Percentiles rank a stretch among this genome's conserved stretches.
phyloP scores from a whole-genome alignment of 2,113 vertebrate genomes.

The Callionymus lyra region DNA sequence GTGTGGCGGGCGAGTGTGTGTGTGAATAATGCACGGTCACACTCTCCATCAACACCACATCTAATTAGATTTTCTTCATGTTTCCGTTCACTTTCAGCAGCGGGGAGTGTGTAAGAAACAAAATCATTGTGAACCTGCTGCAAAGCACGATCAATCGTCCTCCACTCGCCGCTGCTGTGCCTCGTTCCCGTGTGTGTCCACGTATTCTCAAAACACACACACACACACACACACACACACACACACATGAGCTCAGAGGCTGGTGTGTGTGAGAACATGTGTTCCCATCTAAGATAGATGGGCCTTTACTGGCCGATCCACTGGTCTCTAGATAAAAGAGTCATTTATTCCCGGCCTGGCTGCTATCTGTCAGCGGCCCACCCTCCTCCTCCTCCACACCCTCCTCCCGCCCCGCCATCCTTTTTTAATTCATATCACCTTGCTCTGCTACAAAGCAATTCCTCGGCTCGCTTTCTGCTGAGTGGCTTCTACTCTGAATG shows the following conservation, averaged over 20 bases:
- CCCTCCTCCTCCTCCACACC: neutral
- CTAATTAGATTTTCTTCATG: slow-evolving; percentile 30
- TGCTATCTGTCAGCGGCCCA: slow-evolving; percentile 43
- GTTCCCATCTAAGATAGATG: neutral
- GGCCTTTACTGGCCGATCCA: neutral
- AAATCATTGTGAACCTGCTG: no score
- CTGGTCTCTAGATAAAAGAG: slow-evolving; percentile 10
- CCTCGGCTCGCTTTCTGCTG: slow-evolving; percentile 44
- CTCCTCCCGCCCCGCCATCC: neutral
- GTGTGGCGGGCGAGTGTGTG: neutral
- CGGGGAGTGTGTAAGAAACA: neutral
- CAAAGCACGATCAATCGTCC: neutral
- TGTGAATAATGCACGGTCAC: slow-evolving; percentile 43
- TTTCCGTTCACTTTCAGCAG: slow-evolving; percentile 16
- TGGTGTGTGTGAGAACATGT: neutral
- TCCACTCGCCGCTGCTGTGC: neutral
- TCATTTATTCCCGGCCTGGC: slow-evolving; percentile 5
- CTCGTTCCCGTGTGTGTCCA: slow-evolving; percentile 4
- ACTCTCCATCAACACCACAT: slow-evolving; percentile 35
- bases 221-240: neutral
- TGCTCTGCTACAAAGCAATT: slow-evolving; percentile 25
- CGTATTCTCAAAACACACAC: neutral
- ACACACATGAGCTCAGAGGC: neutral
- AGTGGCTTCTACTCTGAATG: slow-evolving; percentile 37
- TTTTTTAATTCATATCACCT: slow-evolving; percentile 23